Conservation (phyloP, 1,140 invertebrate genomes). For the Antheraea mylitta region DNA sequence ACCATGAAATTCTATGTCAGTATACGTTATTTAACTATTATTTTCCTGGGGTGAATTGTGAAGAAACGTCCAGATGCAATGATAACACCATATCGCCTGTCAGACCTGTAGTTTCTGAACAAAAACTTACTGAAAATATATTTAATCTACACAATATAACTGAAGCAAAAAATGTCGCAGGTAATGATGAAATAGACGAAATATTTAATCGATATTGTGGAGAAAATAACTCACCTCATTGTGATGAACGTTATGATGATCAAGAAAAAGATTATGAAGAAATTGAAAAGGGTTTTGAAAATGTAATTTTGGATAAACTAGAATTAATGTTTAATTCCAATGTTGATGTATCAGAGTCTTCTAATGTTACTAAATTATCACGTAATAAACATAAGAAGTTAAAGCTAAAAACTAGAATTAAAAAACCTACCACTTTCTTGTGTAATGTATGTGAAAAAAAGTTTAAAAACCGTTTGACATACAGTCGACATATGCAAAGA, state of each 20-base stretch:
- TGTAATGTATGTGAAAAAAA: conserved; percentile 55
- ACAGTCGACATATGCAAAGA: conserved; percentile 59
- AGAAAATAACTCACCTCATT: neutral
- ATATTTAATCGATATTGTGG: neutral
- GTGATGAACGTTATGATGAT: neutral
- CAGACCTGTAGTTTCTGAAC: neutral
- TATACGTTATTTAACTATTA: conserved; percentile 41
- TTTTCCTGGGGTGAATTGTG: conserved; percentile 29
- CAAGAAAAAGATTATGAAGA: neutral
- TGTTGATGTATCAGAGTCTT: neutral
- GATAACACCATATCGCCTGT: neutral
- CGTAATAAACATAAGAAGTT: neutral
- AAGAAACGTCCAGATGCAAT: neutral
- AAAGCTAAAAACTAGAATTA: neutral
- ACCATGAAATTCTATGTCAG: conserved; percentile 44
- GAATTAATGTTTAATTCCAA: neutral
- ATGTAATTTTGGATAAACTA: neutral
- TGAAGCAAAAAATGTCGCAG: neutral
- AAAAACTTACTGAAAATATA: neutral
- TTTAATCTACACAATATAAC: neutral
- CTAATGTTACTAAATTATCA: neutral
- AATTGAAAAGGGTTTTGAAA: neutral
- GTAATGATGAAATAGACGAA: neutral
- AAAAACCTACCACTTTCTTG: conserved; percentile 19
- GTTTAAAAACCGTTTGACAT: conserved; percentile 50